Evolutionary conservation across 2,888 invertebrate genomes (phyloP).

Genomic region (Tribolium freemani): DNA sequence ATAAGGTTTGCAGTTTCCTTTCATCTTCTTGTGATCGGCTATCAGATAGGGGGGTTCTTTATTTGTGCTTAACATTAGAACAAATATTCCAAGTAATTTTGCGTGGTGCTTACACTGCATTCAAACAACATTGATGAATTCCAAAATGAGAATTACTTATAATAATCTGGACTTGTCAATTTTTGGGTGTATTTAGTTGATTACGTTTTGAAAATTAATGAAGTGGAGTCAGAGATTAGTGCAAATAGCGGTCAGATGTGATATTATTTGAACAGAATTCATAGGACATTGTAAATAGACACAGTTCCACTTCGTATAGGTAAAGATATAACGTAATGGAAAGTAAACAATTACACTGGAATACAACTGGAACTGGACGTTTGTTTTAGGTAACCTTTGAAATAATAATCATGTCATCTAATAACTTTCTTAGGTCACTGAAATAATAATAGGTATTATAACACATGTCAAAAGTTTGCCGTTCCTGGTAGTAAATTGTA

Average conservation of each 20-base stretch:
- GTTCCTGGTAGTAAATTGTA: too few species aligned
- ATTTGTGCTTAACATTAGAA: not conserved
- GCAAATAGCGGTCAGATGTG: conserved; percentile 53
- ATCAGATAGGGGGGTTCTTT: not conserved
- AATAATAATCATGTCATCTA: conserved; percentile 23
- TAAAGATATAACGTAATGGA: conserved; percentile 61
- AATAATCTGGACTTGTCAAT: not conserved
- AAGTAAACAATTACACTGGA: conserved; percentile 58
- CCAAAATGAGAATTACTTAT: too few species aligned
- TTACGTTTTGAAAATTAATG: conserved; percentile 23
- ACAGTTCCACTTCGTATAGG: conserved; percentile 55
- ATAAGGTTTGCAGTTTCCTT: conserved; percentile 44
- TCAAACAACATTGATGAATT: not conserved
- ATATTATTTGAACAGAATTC: conserved; percentile 56
- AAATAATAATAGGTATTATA: not conserved
- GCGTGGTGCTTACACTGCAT: not conserved
- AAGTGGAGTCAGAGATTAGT: conserved; percentile 35
- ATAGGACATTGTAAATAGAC: conserved; percentile 59
- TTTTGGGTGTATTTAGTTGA: conserved; percentile 7
- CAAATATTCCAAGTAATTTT: not conserved
- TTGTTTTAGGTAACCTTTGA: conserved; percentile 35
- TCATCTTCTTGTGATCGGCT: conserved; percentile 33
- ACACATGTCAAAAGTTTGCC: too few species aligned
- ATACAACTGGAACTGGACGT: conserved; percentile 38
- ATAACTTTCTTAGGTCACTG: conserved; percentile 4